phyloP scores from a whole-genome alignment of 2,113 vertebrate genomes.

The Indri indri region DNA sequence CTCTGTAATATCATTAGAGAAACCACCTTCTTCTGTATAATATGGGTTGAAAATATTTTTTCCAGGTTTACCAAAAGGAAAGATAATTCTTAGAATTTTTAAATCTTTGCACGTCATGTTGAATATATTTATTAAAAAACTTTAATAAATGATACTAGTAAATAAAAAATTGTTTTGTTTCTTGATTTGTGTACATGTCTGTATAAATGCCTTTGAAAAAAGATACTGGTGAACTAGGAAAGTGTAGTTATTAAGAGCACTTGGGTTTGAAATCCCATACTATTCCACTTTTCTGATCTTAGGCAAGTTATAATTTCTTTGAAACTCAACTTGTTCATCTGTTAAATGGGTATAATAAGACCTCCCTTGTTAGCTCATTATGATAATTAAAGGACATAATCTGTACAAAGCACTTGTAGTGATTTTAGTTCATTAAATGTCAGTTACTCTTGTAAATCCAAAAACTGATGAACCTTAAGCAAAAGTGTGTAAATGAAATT shows the following conservation, averaged over 20 bases:
- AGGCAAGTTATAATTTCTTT: not conserved
- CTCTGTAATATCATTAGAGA: not conserved
- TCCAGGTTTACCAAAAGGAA: not conserved
- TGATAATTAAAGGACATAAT: not conserved
- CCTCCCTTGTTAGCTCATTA: not conserved
- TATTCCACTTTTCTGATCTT: not conserved
- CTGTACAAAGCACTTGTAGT: not conserved
- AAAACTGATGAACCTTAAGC: not conserved
- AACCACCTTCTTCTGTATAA: not conserved
- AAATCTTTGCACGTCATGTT: not conserved
- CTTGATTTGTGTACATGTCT: not conserved
- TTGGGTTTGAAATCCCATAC: not conserved
- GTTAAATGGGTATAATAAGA: not conserved
- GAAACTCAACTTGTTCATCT: not conserved
- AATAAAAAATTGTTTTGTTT: not conserved
- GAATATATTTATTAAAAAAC: not conserved
- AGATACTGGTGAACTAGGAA: not conserved
- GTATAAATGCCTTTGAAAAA: not conserved
- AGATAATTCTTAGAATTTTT: conserved; percentile 19
- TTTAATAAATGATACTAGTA: not conserved
- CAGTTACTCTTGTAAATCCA: not conserved
- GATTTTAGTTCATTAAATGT: not conserved
- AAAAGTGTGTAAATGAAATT: not conserved
- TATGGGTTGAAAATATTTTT: not conserved
- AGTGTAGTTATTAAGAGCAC: not conserved